Conservation (phyloP, 2,797 vertebrate genomes). For the Platyrinchus mystaceus region DNA sequence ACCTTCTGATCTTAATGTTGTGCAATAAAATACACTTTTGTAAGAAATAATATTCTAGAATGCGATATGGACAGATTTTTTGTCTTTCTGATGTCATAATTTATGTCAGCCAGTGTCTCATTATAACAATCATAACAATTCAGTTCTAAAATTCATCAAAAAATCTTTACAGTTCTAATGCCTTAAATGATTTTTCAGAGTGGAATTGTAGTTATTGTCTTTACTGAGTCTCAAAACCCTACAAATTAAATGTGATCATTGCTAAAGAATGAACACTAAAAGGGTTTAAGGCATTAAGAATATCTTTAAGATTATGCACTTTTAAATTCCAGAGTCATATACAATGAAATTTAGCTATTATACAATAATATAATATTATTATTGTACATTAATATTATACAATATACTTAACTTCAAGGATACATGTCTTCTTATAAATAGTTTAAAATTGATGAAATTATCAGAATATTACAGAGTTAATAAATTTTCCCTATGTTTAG, state of each 20-base stretch:
- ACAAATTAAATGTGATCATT: background rate
- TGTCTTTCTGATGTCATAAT: background rate
- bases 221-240: background rate
- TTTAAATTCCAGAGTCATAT: background rate
- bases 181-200: background rate
- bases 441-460: background rate
- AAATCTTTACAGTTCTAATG: background rate
- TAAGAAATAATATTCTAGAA: background rate
- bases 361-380: too few species aligned
- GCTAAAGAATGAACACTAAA: background rate
- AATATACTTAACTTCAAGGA: background rate
- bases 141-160: background rate
- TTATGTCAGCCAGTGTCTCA: background rate
- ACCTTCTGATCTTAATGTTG: background rate
- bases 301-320: background rate
- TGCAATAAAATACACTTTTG: background rate
- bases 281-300: background rate
- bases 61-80: background rate
- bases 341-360: background rate
- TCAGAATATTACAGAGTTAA: background rate
- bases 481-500: background rate
- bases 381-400: too few species aligned
- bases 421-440: background rate
- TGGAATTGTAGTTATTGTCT: background rate
- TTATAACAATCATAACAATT: background rate